Evolutionary conservation across 2,888 invertebrate species (phyloP).

Genomic region (Liopterus haemorrhoidalis): DNA sequence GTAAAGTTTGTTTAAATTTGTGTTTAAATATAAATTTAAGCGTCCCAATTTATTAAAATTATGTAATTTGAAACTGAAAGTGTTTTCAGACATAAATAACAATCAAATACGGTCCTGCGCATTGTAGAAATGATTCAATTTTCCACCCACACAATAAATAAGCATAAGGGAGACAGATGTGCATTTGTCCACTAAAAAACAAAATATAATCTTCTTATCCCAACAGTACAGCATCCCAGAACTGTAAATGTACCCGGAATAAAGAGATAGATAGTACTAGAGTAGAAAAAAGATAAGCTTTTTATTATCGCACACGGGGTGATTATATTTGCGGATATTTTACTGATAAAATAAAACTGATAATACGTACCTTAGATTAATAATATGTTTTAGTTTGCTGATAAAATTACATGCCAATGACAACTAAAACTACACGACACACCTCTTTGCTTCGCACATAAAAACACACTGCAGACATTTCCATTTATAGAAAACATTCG

Average conservation of each 20-base stretch:
- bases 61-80: too few relatives aligned
- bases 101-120: too few relatives aligned
- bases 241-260: constrained; percentile 5
- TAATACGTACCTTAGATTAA: constrained; percentile 21
- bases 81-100: too few relatives aligned
- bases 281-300: constrained; percentile 2
- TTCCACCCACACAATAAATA: constrained; percentile 1
- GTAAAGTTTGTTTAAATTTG: too few relatives aligned
- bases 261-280: too few relatives aligned
- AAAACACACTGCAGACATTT: constrained; percentile 22
- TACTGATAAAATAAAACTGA: constrained; percentile 3
- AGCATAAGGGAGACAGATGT: background rate
- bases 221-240: background rate
- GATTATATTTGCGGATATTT: background rate
- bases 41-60: too few relatives aligned
- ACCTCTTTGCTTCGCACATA: constrained; percentile 20
- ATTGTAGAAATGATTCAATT: too few relatives aligned
- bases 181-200: constrained; percentile 8
- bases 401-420: constrained; percentile 18
- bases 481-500: constrained; percentile 18
- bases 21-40: too few relatives aligned
- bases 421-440: constrained; percentile 16
- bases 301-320: background rate
- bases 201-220: constrained; percentile 1
- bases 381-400: constrained; percentile 9